phyloP scores from a whole-genome alignment of 2,888 invertebrate genomes.

The Lithophane ornitopus region DNA sequence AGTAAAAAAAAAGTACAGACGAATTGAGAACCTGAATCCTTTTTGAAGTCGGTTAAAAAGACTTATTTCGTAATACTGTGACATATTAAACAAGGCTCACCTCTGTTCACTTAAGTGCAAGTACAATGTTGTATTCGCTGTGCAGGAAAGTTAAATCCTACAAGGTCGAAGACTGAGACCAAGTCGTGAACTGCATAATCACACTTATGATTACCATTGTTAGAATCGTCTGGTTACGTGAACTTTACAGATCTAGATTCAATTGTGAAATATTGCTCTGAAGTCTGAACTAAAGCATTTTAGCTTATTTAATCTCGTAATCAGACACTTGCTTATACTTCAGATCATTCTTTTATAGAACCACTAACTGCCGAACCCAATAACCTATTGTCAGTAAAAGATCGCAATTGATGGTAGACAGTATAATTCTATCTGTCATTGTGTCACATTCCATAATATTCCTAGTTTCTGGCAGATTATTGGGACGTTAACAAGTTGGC shows the following conservation, averaged over 20 bases:
- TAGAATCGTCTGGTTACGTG: constrained; percentile 66
- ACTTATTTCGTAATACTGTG: constrained; percentile 16
- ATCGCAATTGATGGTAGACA: too few relatives aligned
- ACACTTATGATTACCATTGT: constrained; percentile 69
- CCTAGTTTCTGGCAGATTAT: too few relatives aligned
- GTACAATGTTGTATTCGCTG: constrained; percentile 8
- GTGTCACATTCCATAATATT: too few relatives aligned
- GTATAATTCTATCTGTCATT: too few relatives aligned
- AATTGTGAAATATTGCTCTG: constrained; percentile 41
- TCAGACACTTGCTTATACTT: not conserved
- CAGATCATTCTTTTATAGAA: not conserved
- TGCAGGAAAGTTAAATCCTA: constrained; percentile 71
- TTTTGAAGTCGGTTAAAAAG: too few relatives aligned
- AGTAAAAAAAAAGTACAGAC: too few relatives aligned
- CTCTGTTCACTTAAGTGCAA: not conserved
- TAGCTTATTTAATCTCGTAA: constrained; percentile 8
- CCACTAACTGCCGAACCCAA: too few relatives aligned
- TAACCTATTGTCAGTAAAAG: too few relatives aligned
- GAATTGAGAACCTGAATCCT: too few relatives aligned
- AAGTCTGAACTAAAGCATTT: constrained; percentile 1
- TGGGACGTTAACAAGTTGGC: too few relatives aligned
- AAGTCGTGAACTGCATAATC: constrained; percentile 68
- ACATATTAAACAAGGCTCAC: constrained; percentile 63
- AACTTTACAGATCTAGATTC: constrained; percentile 57
- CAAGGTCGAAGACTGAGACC: constrained; percentile 68